Conservation (phyloP, 2,888 invertebrate species). For the Mellilla xanthometata region DNA sequence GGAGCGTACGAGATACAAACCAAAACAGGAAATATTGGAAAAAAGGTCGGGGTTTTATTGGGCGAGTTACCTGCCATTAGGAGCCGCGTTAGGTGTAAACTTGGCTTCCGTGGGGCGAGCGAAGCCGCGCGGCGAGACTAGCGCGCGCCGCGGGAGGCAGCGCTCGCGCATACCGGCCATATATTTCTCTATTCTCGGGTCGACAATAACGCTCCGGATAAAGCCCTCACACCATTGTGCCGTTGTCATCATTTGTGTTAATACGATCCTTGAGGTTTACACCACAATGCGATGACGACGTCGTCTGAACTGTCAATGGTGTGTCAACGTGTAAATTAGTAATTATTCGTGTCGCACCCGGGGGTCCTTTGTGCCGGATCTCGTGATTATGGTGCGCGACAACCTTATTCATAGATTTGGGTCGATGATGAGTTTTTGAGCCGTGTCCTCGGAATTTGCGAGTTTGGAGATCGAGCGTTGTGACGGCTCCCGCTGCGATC, state of each 20-base stretch:
- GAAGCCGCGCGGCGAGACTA: constrained; percentile 54
- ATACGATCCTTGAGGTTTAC: constrained; percentile 80
- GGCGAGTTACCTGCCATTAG: constrained; percentile 79
- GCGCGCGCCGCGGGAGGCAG: constrained; percentile 67
- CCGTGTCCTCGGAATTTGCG: constrained; percentile 45
- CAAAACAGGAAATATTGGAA: constrained; percentile 78
- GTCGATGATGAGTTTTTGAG: constrained; percentile 55
- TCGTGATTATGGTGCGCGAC: constrained; percentile 56
- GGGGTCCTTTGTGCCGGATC: constrained; percentile 66
- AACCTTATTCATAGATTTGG: constrained; percentile 50
- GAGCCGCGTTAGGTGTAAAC: constrained; percentile 78
- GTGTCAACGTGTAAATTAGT: constrained; percentile 79
- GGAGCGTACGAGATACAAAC: constrained; percentile 68
- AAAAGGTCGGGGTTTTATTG: constrained; percentile 77
- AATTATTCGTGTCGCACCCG: constrained; percentile 69
- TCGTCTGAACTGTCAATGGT: constrained; percentile 71
- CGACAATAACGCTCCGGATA: constrained; percentile 71
- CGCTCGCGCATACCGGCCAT: constrained; percentile 67
- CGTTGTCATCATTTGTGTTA: constrained; percentile 81
- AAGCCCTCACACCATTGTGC: constrained; percentile 63
- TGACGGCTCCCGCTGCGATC: constrained; percentile 59
- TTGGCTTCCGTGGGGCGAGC: constrained; percentile 70
- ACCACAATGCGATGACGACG: constrained; percentile 77
- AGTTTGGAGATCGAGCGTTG: constrained; percentile 50
- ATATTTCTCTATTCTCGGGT: constrained; percentile 75